Percentiles rank a stretch among this genome's conserved stretches.
phyloP scores from a whole-genome alignment of 2,797 vertebrate species.

The Helarctos malayanus region DNA sequence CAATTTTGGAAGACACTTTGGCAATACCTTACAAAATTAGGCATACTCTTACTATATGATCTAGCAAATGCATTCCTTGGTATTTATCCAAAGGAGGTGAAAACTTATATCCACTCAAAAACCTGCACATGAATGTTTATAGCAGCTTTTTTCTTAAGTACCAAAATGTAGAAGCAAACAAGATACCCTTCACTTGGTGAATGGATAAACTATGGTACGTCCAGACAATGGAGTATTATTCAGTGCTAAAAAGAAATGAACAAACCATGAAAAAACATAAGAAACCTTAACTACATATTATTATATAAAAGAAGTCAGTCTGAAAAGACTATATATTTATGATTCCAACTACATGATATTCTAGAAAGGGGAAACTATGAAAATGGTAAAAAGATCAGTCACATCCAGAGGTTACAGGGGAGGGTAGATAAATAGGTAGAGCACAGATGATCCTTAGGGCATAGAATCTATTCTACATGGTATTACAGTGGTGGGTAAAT shows the following conservation, averaged over 20 bases:
- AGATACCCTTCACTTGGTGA: neutral
- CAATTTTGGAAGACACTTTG: neutral
- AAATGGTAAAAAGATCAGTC: neutral
- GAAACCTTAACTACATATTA: neutral
- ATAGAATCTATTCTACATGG: neutral
- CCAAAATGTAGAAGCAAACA: neutral
- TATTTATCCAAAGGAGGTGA: neutral
- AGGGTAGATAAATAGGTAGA: neutral
- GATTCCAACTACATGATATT: neutral
- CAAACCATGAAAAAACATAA: neutral
- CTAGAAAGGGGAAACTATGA: neutral
- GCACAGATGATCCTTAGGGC: neutral
- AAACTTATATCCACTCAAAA: neutral
- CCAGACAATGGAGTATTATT: neutral
- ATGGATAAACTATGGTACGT: neutral
- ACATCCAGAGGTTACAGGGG: neutral
- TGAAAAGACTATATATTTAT: neutral
- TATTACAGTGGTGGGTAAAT: neutral
- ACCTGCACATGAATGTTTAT: neutral
- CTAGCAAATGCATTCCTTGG: neutral
- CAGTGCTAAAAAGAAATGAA: neutral
- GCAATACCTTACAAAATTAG: neutral
- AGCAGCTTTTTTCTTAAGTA: neutral
- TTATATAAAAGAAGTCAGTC: neutral
- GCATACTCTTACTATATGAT: neutral